Evolutionary conservation across 2,113 vertebrate species (phyloP).

Genomic region (Bettongia penicillata): DNA sequence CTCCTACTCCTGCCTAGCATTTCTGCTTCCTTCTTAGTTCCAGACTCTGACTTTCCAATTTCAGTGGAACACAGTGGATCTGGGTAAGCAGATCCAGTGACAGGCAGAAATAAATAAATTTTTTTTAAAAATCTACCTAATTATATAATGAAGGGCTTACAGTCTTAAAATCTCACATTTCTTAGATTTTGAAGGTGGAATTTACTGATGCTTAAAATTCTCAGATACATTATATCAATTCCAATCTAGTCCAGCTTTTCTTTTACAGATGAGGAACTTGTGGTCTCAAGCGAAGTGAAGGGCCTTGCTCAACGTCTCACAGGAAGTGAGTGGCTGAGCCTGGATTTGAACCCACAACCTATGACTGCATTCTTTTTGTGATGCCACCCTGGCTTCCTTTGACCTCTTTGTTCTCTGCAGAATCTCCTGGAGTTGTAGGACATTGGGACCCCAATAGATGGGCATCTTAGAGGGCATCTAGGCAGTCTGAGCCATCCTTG

Average conservation of each 20-base stretch:
- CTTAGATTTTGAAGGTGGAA: not conserved
- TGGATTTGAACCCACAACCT: not conserved
- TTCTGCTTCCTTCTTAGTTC: no score
- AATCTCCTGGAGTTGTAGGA: not conserved
- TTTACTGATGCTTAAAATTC: not conserved
- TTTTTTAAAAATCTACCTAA: not conserved
- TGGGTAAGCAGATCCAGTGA: not conserved
- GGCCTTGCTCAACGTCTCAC: not conserved
- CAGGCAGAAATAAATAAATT: no score
- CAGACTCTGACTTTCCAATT: not conserved
- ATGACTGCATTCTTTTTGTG: not conserved
- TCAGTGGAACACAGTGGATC: not conserved
- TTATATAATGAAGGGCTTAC: not conserved
- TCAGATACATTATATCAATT: not conserved
- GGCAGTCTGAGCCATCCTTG: not conserved
- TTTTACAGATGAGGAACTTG: not conserved
- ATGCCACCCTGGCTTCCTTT: no score
- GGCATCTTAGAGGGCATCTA: not conserved
- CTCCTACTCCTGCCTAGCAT: not conserved
- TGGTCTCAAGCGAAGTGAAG: not conserved
- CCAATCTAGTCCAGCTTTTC: not conserved
- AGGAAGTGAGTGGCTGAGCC: no score
- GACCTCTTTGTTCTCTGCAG: no score
- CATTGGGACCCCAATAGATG: not conserved
- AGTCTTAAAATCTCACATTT: not conserved